Evolutionary conservation across 2,888 invertebrate species (phyloP).

Genomic region (Deilephila porcellus): DNA sequence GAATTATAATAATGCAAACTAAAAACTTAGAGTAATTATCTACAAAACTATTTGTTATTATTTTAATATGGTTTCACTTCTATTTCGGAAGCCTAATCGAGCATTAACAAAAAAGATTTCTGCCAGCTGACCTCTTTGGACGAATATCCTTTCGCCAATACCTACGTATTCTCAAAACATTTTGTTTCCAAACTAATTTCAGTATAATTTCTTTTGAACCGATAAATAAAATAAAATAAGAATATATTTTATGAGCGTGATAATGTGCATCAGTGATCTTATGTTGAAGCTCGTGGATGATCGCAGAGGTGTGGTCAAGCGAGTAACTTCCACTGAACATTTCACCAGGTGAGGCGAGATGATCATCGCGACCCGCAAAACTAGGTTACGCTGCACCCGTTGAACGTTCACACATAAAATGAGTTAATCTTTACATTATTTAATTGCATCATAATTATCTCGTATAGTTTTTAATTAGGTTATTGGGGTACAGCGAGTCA

Average conservation of each 20-base stretch:
- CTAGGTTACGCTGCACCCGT: constrained; percentile 55
- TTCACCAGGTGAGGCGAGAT: constrained; percentile 49
- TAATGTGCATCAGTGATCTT: neutral
- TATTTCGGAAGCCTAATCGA: too few species aligned
- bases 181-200: neutral
- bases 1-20: too few species aligned
- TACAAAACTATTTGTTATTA: too few species aligned
- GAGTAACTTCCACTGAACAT: constrained; percentile 46
- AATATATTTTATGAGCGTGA: neutral
- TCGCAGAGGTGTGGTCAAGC: constrained; percentile 48
- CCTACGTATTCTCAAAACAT: neutral
- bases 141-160: too few species aligned
- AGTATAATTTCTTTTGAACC: neutral
- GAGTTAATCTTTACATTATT: constrained; percentile 4
- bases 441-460: constrained; percentile 18
- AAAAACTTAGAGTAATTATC: too few species aligned
- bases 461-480: constrained; percentile 16
- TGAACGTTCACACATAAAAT: constrained; percentile 2
- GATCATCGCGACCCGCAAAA: constrained; percentile 60
- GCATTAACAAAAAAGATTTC: too few species aligned
- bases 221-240: neutral
- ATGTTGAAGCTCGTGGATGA: constrained; percentile 28
- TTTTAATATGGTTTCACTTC: too few species aligned
- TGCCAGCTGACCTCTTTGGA: too few species aligned
- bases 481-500: neutral